Percentiles rank a stretch among this genome's conserved stretches.
Conservation (phyloP, 2,113 vertebrate species). For the Gasterosteus nipponicus region DNA sequence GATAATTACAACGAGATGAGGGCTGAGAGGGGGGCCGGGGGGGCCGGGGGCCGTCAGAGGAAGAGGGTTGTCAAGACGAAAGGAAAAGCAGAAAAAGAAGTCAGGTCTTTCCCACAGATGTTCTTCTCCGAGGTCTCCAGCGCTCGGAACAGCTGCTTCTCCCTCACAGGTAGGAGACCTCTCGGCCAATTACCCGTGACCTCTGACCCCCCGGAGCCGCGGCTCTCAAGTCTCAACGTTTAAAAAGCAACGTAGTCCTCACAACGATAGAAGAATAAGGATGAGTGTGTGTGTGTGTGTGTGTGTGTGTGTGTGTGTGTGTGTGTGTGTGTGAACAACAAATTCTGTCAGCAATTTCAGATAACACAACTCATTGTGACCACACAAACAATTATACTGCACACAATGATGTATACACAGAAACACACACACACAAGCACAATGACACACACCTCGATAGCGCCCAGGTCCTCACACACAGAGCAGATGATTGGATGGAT, state of each 20-base stretch:
- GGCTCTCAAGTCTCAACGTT: no score
- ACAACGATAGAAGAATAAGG: background rate
- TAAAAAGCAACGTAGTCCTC: background rate
- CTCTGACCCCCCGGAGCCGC: no score
- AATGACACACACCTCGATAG: background rate
- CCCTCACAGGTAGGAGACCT: background rate
- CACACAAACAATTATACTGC: background rate
- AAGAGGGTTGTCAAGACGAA: constrained; percentile 20
- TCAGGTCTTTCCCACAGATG: constrained; percentile 29
- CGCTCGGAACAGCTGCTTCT: constrained; percentile 14
- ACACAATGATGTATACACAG: background rate
- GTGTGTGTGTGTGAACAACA: constrained; percentile 40
- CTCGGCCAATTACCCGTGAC: no score
- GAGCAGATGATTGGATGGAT: constrained; percentile 2
- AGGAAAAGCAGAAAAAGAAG: constrained; percentile 5
- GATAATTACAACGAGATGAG: constrained; percentile 58
- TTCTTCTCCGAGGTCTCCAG: constrained; percentile 6
- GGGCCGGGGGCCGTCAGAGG: background rate
- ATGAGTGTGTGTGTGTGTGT: background rate
- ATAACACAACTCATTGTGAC: constrained; percentile 7
- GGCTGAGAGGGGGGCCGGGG: constrained; percentile 4
- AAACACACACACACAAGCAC: background rate
- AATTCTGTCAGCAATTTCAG: constrained; percentile 51
- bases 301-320: constrained; percentile 5
- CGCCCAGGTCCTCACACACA: background rate